Base-by-base conservation (phyloP, 2,113 vertebrate genomes). In the Pollimyrus isidori region DNA sequence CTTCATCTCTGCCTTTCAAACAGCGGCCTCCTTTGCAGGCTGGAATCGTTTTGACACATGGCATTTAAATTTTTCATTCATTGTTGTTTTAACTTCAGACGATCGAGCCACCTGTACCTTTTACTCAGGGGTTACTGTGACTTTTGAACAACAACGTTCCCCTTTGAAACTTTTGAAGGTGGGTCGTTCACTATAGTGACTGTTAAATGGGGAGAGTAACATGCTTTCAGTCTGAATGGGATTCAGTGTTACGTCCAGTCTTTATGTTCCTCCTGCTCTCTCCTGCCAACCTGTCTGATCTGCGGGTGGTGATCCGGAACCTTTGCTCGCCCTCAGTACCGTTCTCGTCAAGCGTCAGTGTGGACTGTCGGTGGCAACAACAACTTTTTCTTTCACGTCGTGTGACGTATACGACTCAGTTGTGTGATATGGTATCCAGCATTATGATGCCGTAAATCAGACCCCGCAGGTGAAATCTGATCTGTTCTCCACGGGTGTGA, bases 141-240 rank as follows among this genome's bases (percentile, higher is more conserved):
- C 82, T 84, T 56, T 80, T 84, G 82, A 84, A 48, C 82, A 84
- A 48, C 15, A 84, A 48, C 45, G 85, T 86, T 30, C 85, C 85
- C 49, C 35, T 53, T 84, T 48, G 19, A 84, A 46, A 48, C 42
- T 82, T 82, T 69, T 69, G 15, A 39, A 39, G 73, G 73, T 19
- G 35, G 35, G 35, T 42, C 17, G 15, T 42, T 80, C 73, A 42
- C 35, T 80, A 80, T 80, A 80, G 73, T 42, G 6, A 80, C 73
- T 80, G 7, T 48, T 48, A 23, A 84, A 46, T 45, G 45, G 21
- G 45, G 6, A 48, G 39, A 19, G 80, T 17, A 42, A 5, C 6
- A 30, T 86, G 26, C 46, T 53, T 46, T 85, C 19, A 30, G 26
- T 52, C 23, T 86, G 84, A 26, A 46, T 30, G 23, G 23, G 23